Conservation (phyloP, 2,888 invertebrate species). For the Lacanobia oleracea region DNA sequence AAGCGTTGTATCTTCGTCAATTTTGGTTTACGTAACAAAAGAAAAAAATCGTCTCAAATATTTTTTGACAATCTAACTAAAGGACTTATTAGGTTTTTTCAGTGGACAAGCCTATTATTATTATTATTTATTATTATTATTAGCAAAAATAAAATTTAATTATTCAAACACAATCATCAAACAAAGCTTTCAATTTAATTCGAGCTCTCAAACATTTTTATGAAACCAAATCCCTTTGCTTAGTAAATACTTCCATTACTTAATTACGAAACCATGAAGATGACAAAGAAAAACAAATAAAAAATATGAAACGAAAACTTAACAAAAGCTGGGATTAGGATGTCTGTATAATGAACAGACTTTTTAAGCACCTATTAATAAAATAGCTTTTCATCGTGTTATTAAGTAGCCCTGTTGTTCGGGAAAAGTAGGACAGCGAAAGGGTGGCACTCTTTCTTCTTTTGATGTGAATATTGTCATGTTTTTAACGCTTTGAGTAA, state of each 20-base stretch:
- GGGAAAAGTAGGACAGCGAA: conserved; percentile 30
- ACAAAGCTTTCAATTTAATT: conserved; percentile 5
- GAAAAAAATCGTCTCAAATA: no score
- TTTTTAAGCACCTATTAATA: conserved; percentile 37
- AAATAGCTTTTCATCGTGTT: conserved; percentile 38
- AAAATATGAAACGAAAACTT: conserved; percentile 29
- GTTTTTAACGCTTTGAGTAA: conserved; percentile 3
- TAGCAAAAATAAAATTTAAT: neutral
- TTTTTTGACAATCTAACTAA: no score
- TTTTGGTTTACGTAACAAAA: no score
- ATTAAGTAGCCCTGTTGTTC: conserved; percentile 25
- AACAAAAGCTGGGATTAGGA: conserved; percentile 33
- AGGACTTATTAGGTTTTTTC: no score
- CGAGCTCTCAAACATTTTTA: conserved; percentile 11
- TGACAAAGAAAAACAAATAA: conserved; percentile 34
- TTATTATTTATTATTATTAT: no score
- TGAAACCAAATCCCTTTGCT: conserved; percentile 28
- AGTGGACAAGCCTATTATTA: no score
- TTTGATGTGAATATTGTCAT: conserved; percentile 13
- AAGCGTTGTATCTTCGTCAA: no score
- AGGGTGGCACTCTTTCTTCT: neutral
- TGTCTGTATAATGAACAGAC: conserved; percentile 19
- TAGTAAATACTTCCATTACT: conserved; percentile 28
- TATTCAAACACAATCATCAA: neutral
- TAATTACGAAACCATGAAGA: conserved; percentile 36